Base-by-base conservation (phyloP, 2,888 invertebrate species). In the Sminthurides aquaticus region DNA sequence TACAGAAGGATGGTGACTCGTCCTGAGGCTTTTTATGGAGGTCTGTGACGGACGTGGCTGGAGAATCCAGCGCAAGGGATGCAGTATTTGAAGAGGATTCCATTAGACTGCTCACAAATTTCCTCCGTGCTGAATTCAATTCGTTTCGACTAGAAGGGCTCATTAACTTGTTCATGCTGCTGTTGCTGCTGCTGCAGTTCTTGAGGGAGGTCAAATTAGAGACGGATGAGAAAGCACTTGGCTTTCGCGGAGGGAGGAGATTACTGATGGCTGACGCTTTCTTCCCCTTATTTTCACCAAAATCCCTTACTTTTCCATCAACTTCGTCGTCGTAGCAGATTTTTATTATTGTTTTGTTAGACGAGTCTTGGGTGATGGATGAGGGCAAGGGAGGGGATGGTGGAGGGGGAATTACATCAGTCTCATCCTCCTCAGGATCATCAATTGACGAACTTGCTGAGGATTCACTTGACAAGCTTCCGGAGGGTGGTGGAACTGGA, bases 1-100 rank as follows among this genome's bases (percentile, higher is more conserved):
- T 88, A 77, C 88, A 88, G 77, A 88, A 88, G 2, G 74, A 72
- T 0, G 74, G 72, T 0, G 69, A 69, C 27, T 72, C 71, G 48
- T 74, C 72, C 59, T 72, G 71, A 3, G 57, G 58, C 60, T 68
- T 60, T 25, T 65, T 65, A 26, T 62, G 62, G 1, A 62, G 43
- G 20, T 62, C 62, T 18, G 60, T 48, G 11, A 20, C 26, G 29
- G 28, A 60, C 11, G 49, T 34, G 22, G 69, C 67, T 1, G 71
- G 70, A 15, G 69, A 70, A 64, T 72, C 70, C 0, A 72, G 63
- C 1, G 65, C 70, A n/a, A 74, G 29, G 1, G 67, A 67, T 11
- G 72, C 72, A 0, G 74, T 72, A 28, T 68, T 69, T 0, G 71
- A 70, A 8, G 68, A 62, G 22, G 70, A 70, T 60, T 74, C 74